Base-by-base conservation (phyloP, 2,113 vertebrate species). In the Phylloscopus whistleri region DNA sequence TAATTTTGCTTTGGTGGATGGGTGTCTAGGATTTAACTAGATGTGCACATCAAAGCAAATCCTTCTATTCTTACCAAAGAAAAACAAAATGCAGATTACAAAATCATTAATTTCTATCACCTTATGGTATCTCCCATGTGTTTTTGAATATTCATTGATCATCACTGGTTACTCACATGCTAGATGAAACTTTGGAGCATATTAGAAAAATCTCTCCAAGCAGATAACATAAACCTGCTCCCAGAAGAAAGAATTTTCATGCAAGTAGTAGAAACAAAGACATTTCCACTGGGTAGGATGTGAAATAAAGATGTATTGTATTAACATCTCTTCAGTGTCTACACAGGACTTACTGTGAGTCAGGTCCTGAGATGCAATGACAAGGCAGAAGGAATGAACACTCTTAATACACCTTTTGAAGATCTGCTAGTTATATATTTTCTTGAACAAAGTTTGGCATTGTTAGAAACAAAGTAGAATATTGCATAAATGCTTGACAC, bases 291-390 rank as follows among this genome's bases (percentile, higher is more conserved):
- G 18, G 26, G 18, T 33, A 31, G 49, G 23, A 72, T 30, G 17
- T n/a, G 33, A 89, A 92, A 80, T 73, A 83, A 76, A 68, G 49
- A 56, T 33, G 21, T 5, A 59, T 35, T 20, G 33, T n/a, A n/a
- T 79, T 53, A 44, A 78, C 0, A 0, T 31, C 15, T 86, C 67
- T 80, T 72, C 35, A 83, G 7, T 20, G 7, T 26, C 30, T 89
- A 2, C 0, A 1, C 0, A 5, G 33, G 23, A 76, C 75, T 72
- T 83, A 80, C 14, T 51, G 53, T 56, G 33, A 76, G 19, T 41
- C 30, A 83, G 33, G 39, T 83, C 30, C 39, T 84, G 53, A 93
- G 26, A 39, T 33, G 21, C 16, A 80, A 24, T 15, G 53, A 59
- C 16, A 52, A 56, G 9, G 13, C 8, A 80, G 64, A 81, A 58